A percentile compares a stretch with the other conserved stretches of the same genome.
Evolutionary conservation across 2,113 vertebrate genomes (phyloP).

Genomic region (Phylloscopus whistleri): DNA sequence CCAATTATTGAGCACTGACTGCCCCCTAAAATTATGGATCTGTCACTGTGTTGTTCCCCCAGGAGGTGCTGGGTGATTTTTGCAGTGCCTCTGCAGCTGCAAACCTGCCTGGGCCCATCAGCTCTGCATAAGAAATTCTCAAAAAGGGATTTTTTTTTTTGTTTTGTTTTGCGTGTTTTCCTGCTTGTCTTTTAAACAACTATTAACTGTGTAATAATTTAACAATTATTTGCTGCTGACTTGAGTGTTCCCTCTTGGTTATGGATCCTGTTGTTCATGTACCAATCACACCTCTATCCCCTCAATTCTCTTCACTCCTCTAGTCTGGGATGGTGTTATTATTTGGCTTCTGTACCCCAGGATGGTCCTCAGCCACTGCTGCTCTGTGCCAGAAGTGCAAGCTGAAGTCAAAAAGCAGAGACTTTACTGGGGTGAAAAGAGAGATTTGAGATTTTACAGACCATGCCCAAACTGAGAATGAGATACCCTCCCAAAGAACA

Average conservation of each 20-base stretch:
- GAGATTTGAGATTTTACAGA: not conserved
- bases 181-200: not conserved
- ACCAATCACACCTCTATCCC: not conserved
- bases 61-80: not conserved
- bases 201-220: not conserved
- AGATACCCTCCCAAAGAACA: not conserved
- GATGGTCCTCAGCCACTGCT: not conserved
- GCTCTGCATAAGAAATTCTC: not conserved
- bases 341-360: not conserved
- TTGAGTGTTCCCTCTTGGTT: not conserved
- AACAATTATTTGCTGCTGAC: not conserved
- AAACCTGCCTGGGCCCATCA: not conserved
- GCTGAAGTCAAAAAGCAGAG: not conserved
- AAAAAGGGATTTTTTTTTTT: not conserved
- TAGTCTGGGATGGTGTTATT: not conserved
- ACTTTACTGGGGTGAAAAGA: not conserved
- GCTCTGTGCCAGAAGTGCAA: not conserved
- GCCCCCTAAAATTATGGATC: not conserved
- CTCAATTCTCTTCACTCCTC: too few relatives aligned
- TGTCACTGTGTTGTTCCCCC: not conserved
- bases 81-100: not conserved
- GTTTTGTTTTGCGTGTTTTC: not conserved
- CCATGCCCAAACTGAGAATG: not conserved
- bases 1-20: not conserved
- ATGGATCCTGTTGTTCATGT: not conserved